These are phyloP conservation scores for Clytia hemisphaerica DNA, from an alignment of 30 jellyfish, hydroid and myxozoan genomes.

Conservation along the genomic window DNA sequence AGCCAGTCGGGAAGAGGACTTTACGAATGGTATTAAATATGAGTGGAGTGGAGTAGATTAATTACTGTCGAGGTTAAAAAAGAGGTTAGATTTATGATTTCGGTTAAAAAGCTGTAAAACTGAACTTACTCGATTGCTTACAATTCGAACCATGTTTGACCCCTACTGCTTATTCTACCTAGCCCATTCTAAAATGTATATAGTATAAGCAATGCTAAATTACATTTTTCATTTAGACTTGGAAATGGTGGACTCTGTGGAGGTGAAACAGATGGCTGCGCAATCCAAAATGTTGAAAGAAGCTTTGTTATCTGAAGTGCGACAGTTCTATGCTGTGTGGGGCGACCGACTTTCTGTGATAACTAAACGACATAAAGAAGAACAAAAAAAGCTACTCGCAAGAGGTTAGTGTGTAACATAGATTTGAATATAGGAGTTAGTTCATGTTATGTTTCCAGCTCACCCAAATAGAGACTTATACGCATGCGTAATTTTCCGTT, in stretches of 20 bases:
- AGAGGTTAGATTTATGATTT: no score
- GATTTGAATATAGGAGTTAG: no score
- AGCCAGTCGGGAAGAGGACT: neutral
- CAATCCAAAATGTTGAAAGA: conserved; percentile 82
- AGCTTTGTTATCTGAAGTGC: conserved; percentile 62
- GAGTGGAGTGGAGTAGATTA: neutral
- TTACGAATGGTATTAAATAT: neutral
- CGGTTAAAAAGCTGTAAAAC: no score
- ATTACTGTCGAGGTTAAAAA: neutral
- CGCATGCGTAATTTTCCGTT: no score
- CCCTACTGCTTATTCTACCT: no score
- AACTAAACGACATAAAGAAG: conserved; percentile 56
- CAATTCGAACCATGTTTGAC: no score
- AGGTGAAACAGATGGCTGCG: conserved; percentile 76
- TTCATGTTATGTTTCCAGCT: no score
- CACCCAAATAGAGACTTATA: no score
- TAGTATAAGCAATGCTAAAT: neutral
- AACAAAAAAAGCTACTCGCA: conserved; percentile 55
- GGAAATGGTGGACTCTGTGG: conserved; percentile 89
- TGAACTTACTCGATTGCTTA: no score
- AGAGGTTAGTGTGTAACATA: conserved; percentile 52
- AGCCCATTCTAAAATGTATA: neutral
- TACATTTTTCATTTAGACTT: conserved; percentile 34
- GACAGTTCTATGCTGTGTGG: conserved; percentile 86
- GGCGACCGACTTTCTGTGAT: conserved; percentile 45